Evolutionary conservation across 2,888 invertebrate genomes (phyloP).

Genomic region (Deroplatys truncata): DNA sequence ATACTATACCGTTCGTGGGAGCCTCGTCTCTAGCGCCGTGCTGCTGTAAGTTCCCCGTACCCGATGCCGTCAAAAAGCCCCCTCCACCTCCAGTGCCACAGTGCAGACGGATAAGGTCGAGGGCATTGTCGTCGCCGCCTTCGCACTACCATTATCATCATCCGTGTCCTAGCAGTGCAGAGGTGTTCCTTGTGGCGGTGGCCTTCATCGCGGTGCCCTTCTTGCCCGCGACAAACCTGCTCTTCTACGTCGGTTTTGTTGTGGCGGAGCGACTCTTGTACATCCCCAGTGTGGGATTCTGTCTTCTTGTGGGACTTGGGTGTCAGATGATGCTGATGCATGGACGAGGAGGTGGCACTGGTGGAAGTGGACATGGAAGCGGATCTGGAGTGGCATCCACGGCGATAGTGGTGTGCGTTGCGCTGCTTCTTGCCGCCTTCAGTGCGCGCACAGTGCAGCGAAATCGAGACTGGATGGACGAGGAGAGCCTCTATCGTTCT

Average conservation of each 20-base stretch:
- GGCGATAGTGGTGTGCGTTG: conserved; percentile 47
- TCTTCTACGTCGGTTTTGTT: conserved; percentile 98
- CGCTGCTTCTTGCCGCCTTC: conserved; percentile 64
- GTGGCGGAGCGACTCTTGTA: conserved; percentile 95
- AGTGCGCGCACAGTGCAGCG: conserved; percentile 69
- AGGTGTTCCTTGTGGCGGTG: conserved; percentile 56
- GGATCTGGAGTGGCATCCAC: conserved; percentile 37
- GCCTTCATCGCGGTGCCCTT: conserved; percentile 84
- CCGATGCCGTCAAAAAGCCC: background rate
- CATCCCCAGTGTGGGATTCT: conserved; percentile 93
- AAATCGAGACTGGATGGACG: conserved; percentile 88
- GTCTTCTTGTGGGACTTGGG: conserved; percentile 72
- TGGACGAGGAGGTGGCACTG: conserved; percentile 39
- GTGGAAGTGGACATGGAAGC: conserved; percentile 42
- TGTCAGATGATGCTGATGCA: conserved; percentile 39
- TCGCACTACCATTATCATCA: background rate
- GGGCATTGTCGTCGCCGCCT: background rate
- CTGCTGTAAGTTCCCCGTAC: conserved; percentile 37
- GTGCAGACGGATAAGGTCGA: background rate
- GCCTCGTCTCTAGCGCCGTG: conserved; percentile 35
- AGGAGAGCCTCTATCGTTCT: conserved; percentile 87
- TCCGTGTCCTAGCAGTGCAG: background rate
- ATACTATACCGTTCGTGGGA: conserved; percentile 49
- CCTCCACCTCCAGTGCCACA: background rate
- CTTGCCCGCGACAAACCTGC: conserved; percentile 91